Conservation (phyloP, 2,888 invertebrate genomes). For the Rhimphoctona megacephalus region DNA sequence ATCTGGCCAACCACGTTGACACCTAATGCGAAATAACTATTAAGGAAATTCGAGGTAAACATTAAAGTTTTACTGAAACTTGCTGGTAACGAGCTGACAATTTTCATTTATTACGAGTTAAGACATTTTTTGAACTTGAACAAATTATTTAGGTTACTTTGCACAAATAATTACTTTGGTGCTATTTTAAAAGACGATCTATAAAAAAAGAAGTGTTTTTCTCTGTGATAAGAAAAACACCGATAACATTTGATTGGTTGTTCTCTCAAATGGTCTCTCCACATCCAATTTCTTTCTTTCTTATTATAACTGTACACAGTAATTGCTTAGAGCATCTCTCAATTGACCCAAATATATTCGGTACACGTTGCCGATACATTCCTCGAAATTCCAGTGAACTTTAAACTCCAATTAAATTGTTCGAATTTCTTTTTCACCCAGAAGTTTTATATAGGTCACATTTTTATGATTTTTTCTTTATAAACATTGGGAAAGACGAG, state of each 20-base stretch:
- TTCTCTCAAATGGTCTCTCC: neutral
- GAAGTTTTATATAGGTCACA: neutral
- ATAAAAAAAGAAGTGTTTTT: neutral
- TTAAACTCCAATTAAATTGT: neutral
- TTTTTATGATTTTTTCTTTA: neutral
- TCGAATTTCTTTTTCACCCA: neutral
- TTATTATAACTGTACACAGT: neutral
- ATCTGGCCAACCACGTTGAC: conserved; percentile 2
- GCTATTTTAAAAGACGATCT: neutral
- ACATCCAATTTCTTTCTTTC: neutral
- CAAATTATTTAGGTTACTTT: neutral
- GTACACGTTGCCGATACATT: conserved; percentile 11
- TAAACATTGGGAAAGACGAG: neutral
- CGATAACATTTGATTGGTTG: neutral
- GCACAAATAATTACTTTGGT: neutral
- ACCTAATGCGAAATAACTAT: neutral
- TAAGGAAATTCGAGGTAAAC: neutral
- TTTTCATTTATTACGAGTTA: neutral
- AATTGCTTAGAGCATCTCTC: conserved; percentile 5
- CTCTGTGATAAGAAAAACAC: neutral
- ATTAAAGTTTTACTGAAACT: neutral
- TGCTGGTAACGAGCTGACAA: neutral
- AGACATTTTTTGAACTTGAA: no score
- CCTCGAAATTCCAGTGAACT: neutral
- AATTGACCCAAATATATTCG: conserved; percentile 1